Base-by-base conservation (phyloP, 64 coral and sea anemone species). In the Acropora yongei region DNA sequence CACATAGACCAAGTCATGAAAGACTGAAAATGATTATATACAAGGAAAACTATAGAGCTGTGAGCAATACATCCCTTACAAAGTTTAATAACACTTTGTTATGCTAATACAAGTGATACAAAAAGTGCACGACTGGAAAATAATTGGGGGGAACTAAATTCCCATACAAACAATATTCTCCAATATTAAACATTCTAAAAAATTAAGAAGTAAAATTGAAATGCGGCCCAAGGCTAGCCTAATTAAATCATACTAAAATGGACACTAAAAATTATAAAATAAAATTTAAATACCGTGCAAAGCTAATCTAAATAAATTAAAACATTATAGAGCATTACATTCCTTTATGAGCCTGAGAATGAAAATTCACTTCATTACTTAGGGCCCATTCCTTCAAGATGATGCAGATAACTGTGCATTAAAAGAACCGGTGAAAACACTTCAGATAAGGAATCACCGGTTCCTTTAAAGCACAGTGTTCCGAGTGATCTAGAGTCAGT, bases 301-400 rank as follows among this genome's bases (percentile, higher is more conserved):
- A 53, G 50, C 50, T 53, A 53, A 3, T 53, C 50, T 53, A 53
- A 53, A 53, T 53, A 53, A 53, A 53, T 73, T 73, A 30, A 74
- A 74, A 74, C 71, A 74, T 74, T 74, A 3, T 74, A 74, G 71
- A 74, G 71, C 71, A 74, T 74, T 74, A 74, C 71, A 74, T 74
- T 74, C 71, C 71, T 74, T 74, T 74, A 74, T 74, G 71, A 74
- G 71, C 40, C 71, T 74, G 71, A 74, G 19, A 74, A 74, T 74
- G 71, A 74, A 74, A 74, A 74, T 40, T 74, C 71, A 74, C 71
- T 74, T 74, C 30, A 74, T 74, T 8, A 74, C 30, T 42, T 74
- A 74, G 71, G n/a, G 71, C 30, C 71, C 18, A 74, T 74, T 74
- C 71, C 71, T 74, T 74, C 41, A 74, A 20, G 30, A 74, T 74